Base-by-base conservation (phyloP, 2,888 invertebrate species). In the Synergus japonicus region DNA sequence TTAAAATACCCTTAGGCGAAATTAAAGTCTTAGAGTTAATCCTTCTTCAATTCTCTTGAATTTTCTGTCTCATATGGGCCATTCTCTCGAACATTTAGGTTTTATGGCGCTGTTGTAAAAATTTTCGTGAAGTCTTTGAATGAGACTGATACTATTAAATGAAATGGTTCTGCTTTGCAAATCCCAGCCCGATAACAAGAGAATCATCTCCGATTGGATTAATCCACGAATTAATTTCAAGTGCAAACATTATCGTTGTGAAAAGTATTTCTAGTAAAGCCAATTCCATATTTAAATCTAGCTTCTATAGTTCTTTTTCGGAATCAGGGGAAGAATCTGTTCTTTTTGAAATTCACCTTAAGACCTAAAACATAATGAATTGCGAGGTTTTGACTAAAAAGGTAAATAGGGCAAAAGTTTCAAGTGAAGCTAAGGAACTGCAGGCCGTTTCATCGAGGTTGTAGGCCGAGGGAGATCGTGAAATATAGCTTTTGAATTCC, bases 21-120 rank as follows among this genome's bases (percentile, higher is more conserved):
- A 67, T 67, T 67, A 44, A 67, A 44, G 43, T n/a, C 44, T 67
- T 46, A 22, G 22, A 46, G 18, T 13, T 67, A 67, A 67, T 67
- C 67, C 44, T 46, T 22, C 43, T 15, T 67, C 58, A 58, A 29
- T 44, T 67, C 22, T 43, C 22, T 29, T 13, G 13, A 22, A 46
- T 67, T 67, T 44, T 67, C 67, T 22, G 13, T 22, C n/a, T 18
- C 22, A 44, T 13, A 46, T 46, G 58, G 7, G n/a, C 15, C 12
- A 46, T 67, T 44, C 18, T 67, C 67, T 22, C 7, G 44, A 44
- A 7, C 54, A 54, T 8, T 54, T 54, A 2, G n/a, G 9, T 54
- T n/a, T 54, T 7, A 54, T 54, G 1, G 15, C 4, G 15, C 8
- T 54, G n/a, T 54, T 49, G 13, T 49, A 37, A 37, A 37, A 37